These are phyloP conservation scores for Schrankia costaestrigalis DNA, from an alignment of 2,888 invertebrate genomes.

Conservation along the genomic window DNA sequence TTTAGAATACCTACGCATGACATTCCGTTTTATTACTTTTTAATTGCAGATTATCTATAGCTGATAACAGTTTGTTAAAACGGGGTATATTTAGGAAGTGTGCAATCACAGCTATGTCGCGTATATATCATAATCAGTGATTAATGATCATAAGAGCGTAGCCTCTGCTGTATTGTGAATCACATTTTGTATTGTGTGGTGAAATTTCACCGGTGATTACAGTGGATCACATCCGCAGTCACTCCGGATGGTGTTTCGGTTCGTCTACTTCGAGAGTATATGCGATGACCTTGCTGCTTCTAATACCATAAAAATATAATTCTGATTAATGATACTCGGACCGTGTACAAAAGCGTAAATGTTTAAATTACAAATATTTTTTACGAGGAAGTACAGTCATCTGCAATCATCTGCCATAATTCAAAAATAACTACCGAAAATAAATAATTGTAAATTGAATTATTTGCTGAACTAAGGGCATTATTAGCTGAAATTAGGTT, in stretches of 20 bases:
- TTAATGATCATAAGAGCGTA: constrained; percentile 70
- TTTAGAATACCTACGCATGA: constrained; percentile 14
- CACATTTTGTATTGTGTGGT: constrained; percentile 62
- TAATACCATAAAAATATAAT: constrained; percentile 23
- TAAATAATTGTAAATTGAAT: no score
- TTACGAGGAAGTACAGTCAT: no score
- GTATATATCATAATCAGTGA: constrained; percentile 53
- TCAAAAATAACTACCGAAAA: no score
- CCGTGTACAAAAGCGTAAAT: no score
- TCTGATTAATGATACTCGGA: no score
- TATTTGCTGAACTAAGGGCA: no score
- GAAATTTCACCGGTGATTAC: constrained; percentile 77
- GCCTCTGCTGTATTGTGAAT: constrained; percentile 51
- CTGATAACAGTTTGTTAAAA: no score
- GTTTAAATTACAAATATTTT: no score
- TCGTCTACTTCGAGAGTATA: constrained; percentile 49
- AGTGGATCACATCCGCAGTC: constrained; percentile 68
- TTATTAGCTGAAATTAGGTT: no score
- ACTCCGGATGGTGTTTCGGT: constrained; percentile 73
- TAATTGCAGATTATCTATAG: no score
- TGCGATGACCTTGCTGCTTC: constrained; percentile 53
- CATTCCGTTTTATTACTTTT: background rate
- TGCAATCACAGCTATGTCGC: constrained; percentile 52
- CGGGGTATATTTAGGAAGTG: constrained; percentile 45
- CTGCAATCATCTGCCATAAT: no score